Base-by-base conservation (phyloP, 2,888 invertebrate species). In the Xanthia icteritia region DNA sequence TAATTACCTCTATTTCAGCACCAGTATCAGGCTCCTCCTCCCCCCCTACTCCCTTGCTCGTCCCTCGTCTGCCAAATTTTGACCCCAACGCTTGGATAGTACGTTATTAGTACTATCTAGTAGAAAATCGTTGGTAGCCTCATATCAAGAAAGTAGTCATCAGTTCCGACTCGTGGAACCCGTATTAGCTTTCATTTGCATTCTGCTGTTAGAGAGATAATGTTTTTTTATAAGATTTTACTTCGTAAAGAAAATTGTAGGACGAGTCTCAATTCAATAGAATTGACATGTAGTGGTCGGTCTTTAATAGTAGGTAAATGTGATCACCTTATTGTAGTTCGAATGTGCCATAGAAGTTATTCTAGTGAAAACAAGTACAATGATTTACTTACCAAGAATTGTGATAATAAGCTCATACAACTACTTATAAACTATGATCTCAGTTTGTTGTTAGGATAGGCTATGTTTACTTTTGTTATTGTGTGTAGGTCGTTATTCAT, bases 11-110 rank as follows among this genome's bases (percentile, higher is more conserved):
- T 27, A 74, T 81, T 48, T 69, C 86, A 64, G 86, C 85, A 9
- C 79, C 81, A 73, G 75, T 74, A 11, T 76, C 84, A 66, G 74
- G 76, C 45, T 73, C 85, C 27, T 73, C 83, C 20, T 92, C 94
- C 0, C 93, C 94, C 9, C 94, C 94, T 1, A 93, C 92, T 6
- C 95, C 95, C 3, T 87, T 94, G 20, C 81, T 94, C 1, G 88
- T 95, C 9, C 96, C 96, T 36, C 92, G 95, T 48, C 90, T 94
- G 61, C 94, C 94, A 23, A 92, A 91, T 42, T 86, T 96, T 82
- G 96, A 96, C 81, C 96, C 96, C 6, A 95, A 91, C 73, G 95
- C 96, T 56, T 96, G 96, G 96, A 88, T 96, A n/a, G 94, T 95
- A 42, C 94, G 94, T 71, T 96, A 95, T 81, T 91, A 85, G 79